Evolutionary conservation across 2,113 vertebrate genomes (phyloP).

Genomic region (Alethe castanea): DNA sequence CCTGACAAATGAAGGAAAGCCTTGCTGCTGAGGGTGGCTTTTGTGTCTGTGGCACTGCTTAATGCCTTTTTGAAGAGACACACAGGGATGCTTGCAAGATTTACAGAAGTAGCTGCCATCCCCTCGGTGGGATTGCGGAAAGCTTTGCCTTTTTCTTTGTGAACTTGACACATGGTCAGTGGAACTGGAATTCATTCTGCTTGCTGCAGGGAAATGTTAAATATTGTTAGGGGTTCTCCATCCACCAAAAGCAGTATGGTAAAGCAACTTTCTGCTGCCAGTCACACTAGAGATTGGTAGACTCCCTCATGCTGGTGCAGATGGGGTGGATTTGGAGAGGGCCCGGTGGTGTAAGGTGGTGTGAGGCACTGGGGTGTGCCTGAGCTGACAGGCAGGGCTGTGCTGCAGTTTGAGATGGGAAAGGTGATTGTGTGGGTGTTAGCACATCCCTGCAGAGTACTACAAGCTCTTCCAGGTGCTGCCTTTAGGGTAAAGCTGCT

Average conservation of each 20-base stretch:
- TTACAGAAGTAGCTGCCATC: slow-evolving; percentile 6
- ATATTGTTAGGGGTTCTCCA: not conserved
- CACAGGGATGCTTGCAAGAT: not conserved
- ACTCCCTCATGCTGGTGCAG: not conserved
- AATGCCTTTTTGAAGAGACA: not conserved
- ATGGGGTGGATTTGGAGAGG: not conserved
- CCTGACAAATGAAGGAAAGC: not conserved
- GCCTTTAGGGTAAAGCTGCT: slow-evolving; percentile 47
- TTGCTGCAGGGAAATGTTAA: not conserved
- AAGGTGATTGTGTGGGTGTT: not conserved
- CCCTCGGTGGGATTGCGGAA: not conserved
- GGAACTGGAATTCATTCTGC: not conserved
- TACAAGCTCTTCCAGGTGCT: slow-evolving; percentile 39
- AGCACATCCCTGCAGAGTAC: not conserved
- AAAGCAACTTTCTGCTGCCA: not conserved
- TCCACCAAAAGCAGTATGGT: not conserved
- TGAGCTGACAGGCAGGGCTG: not conserved
- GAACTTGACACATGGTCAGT: not conserved
- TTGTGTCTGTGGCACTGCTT: not conserved
- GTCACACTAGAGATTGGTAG: not conserved
- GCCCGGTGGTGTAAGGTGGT: not conserved
- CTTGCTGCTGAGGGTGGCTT: not conserved
- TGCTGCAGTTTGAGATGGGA: not conserved
- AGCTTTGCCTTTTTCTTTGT: not conserved
- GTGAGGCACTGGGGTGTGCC: not conserved